These are phyloP conservation scores for Myrmecobius fasciatus DNA, from an alignment of 2,113 vertebrate species.

Conservation along the genomic window DNA sequence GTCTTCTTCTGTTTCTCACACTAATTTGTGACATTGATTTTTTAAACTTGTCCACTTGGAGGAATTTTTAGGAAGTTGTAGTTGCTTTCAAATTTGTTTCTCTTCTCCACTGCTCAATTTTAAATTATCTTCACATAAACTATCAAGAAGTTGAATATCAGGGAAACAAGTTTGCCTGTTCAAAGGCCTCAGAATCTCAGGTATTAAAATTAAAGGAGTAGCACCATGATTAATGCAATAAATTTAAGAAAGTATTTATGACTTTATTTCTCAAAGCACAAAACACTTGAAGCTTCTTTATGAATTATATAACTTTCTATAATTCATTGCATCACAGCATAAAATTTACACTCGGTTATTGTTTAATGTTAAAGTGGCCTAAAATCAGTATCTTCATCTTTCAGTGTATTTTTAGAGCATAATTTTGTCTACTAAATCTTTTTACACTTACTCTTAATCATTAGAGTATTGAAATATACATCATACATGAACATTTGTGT, in stretches of 20 bases:
- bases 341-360: background rate
- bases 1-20: background rate
- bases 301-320: background rate
- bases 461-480: background rate
- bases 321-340: background rate
- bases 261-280: background rate
- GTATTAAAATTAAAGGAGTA: conserved; percentile 10
- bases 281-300: conserved; percentile 5
- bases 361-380: background rate
- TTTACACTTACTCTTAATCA: background rate
- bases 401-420: background rate
- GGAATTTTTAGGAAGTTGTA: conserved; percentile 5
- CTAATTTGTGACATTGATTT: background rate
- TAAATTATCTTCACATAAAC: background rate
- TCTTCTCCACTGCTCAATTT: background rate
- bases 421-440: background rate
- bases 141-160: background rate
- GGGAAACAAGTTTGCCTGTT: background rate
- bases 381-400: conserved; percentile 25
- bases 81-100: background rate
- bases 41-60: background rate
- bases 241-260: background rate
- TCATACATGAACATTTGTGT: background rate
- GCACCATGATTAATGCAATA: background rate
- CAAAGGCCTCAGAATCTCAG: background rate